These are phyloP conservation scores for Rhinopomastus cyanomelas DNA, from an alignment of 2,113 vertebrate genomes.

Conservation along the genomic window DNA sequence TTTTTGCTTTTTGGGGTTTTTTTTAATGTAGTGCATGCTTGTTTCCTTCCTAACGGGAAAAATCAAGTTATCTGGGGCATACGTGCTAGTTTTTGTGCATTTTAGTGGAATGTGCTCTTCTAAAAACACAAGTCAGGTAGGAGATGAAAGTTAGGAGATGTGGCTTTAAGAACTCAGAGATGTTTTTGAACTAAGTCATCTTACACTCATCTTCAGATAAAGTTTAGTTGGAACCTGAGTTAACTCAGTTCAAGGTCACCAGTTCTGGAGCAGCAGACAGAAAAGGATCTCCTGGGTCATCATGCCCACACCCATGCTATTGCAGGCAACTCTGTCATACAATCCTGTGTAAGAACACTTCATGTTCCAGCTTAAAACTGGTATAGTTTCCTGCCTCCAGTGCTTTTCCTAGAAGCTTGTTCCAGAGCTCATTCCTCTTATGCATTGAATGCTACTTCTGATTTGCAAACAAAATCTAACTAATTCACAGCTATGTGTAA, in stretches of 20 bases:
- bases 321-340: slow-evolving; percentile 36
- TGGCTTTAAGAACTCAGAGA: slow-evolving; percentile 33
- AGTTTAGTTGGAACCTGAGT: slow-evolving; percentile 28
- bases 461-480: slow-evolving; percentile 6
- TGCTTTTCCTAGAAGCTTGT: background rate
- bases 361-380: slow-evolving; percentile 8
- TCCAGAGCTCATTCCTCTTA: background rate
- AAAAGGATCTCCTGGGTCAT: slow-evolving; percentile 8
- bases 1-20: too few species aligned
- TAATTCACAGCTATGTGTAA: background rate
- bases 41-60: background rate
- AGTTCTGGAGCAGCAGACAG: background rate
- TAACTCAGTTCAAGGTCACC: slow-evolving; percentile 46
- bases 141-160: background rate
- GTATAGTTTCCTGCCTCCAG: background rate
- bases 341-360: background rate
- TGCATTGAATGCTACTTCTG: background rate
- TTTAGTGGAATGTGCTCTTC: background rate
- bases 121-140: background rate
- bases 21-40: background rate
- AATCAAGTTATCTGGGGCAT: background rate
- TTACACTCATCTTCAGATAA: background rate
- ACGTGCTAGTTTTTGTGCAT: background rate
- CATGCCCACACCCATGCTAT: slow-evolving; percentile 34
- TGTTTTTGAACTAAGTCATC: slow-evolving; percentile 38